Base-by-base conservation (phyloP, 1,140 invertebrate species). In the Drosophila lacteicornis region DNA sequence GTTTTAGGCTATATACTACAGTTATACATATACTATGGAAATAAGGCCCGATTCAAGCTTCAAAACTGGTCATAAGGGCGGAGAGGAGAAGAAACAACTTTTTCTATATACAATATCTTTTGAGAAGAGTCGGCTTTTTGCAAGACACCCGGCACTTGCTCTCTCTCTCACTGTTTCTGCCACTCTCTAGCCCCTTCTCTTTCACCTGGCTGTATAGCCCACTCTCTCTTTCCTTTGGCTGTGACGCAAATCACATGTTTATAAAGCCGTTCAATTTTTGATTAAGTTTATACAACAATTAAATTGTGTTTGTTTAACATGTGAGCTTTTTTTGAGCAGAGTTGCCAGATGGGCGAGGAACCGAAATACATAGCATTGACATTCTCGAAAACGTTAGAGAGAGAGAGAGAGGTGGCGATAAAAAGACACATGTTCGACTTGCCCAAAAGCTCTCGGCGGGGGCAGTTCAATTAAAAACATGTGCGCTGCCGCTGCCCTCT, bases 381-480 rank as follows among this genome's bases (percentile, higher is more conserved):
- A 77, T 70, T 58, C 40, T 61, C 27, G 47, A 49, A 51, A 51
- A 57, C 25, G 30, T 36, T 36, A 40, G 46, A 19, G n/a, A 30
- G 17, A 43, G 53, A 22, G 8, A 22, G 17, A 9, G 36, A 11
- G 11, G 33, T 2, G 46, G 22, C 36, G 30, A 17, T 12, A 70
- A 11, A 42, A 57, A 40, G 68, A 84, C 84, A 88, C 70, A 87
- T 87, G 84, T 88, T 78, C 59, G 69, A 53, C 50, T 66, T 45
- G 71, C 33, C 33, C 8, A 43, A 70, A 73, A 83, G 71, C 76
- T 74, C 51, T 70, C 60, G 45, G 8, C 8, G 58, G 33, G 49
- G 49, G 40, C 70, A 88, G 76, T 67, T 68, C 85, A 88, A 88
- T 90, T 88, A 85, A 90, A 90, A 88, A 88, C 85, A 88, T 88